Evolutionary conservation across 2,888 invertebrate genomes (phyloP).

Genomic region (Chrysolina oricalcia): DNA sequence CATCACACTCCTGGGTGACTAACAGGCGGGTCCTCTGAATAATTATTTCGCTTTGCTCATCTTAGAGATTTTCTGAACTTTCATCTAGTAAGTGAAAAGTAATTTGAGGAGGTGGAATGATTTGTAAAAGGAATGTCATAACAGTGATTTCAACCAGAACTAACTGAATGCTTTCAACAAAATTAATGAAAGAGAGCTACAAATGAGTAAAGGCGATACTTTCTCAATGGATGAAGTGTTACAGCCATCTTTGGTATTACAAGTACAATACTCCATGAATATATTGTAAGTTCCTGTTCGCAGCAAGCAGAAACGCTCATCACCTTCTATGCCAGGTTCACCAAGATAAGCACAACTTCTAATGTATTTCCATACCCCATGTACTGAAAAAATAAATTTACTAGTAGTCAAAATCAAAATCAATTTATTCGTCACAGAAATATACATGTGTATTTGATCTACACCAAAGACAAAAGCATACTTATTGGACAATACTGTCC

Average conservation of each 20-base stretch:
- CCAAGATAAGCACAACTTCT: constrained; percentile 92
- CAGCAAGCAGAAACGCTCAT: constrained; percentile 93
- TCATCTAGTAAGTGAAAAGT: neutral
- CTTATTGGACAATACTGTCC: too few species aligned
- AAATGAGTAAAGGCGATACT: constrained; percentile 47
- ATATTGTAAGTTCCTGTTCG: constrained; percentile 94
- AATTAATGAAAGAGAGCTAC: constrained; percentile 38
- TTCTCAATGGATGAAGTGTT: constrained; percentile 73
- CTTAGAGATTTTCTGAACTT: neutral
- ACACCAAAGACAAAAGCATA: too few species aligned
- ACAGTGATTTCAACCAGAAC: neutral
- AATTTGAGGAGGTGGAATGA: neutral
- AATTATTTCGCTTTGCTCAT: too few species aligned
- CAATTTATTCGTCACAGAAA: too few species aligned
- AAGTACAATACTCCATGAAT: constrained; percentile 94
- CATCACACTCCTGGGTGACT: too few species aligned
- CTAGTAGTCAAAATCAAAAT: too few species aligned
- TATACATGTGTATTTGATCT: too few species aligned
- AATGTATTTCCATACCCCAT: constrained; percentile 91
- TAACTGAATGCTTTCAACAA: constrained; percentile 29
- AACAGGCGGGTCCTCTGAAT: too few species aligned
- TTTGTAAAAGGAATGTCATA: neutral
- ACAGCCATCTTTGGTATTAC: constrained; percentile 94
- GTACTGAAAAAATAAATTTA: constrained; percentile 73
- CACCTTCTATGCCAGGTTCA: constrained; percentile 91